Evolutionary conservation across 1,140 invertebrate genomes (phyloP).

Genomic region (Paraescarpia echinospica): DNA sequence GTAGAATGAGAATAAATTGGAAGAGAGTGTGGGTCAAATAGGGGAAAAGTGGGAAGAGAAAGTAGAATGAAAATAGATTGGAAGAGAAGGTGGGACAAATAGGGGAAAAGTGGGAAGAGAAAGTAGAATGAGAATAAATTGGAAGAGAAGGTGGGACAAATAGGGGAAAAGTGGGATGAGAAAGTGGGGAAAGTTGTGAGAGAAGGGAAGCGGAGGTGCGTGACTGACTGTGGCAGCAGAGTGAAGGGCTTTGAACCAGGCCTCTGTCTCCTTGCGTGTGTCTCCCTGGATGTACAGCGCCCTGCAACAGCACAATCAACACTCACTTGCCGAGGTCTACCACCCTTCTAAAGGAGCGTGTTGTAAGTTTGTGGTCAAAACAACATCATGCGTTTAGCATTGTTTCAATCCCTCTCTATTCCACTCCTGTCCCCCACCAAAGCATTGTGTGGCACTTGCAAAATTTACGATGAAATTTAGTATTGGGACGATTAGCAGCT

Average conservation of each 20-base stretch:
- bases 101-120: background rate
- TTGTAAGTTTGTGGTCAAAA: too few species aligned
- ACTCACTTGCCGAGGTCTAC: background rate
- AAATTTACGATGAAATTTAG: too few species aligned
- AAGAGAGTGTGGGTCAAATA: too few species aligned
- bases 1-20: background rate
- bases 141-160: background rate
- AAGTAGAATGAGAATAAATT: background rate
- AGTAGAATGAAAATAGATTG: background rate
- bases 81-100: background rate
- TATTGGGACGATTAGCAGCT: too few species aligned
- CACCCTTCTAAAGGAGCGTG: too few species aligned
- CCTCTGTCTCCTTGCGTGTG: conserved; percentile 58
- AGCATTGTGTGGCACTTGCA: too few species aligned
- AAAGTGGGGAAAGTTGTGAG: background rate
- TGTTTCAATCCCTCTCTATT: too few species aligned
- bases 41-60: background rate
- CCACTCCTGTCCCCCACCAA: too few species aligned
- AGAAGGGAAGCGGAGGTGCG: conserved; percentile 37
- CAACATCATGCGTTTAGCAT: too few species aligned
- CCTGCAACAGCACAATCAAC: conserved; percentile 31
- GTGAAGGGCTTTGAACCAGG: conserved; percentile 74
- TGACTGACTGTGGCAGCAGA: conserved; percentile 64
- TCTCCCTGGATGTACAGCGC: conserved; percentile 76
- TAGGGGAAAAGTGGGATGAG: background rate